Conservation (phyloP, 1,140 invertebrate species). For the Drosophila yakuba region DNA sequence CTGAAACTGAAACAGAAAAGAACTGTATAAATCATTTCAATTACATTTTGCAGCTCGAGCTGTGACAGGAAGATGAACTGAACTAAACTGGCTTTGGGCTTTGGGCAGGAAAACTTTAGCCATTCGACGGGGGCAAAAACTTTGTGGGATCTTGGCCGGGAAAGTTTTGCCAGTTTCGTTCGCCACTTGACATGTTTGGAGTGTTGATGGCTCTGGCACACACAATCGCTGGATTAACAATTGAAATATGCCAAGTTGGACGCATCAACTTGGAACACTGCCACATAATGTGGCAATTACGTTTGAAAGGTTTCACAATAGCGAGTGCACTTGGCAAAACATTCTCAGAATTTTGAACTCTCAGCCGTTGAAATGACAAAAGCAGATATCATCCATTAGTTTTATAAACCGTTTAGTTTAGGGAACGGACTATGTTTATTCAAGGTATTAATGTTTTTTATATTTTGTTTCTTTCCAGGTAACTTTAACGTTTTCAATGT, state of each 20-base stretch:
- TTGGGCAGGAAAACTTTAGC: slow-evolving; percentile 29
- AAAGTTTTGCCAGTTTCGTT: slow-evolving; percentile 59
- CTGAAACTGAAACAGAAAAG: slow-evolving; percentile 33
- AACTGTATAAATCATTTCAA: slow-evolving; percentile 82
- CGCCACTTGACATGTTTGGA: slow-evolving; percentile 59
- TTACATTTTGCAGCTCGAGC: slow-evolving; percentile 73
- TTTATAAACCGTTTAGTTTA: neutral
- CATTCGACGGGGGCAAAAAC: slow-evolving; percentile 38
- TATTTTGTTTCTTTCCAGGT: slow-evolving; percentile 23
- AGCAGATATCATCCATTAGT: neutral
- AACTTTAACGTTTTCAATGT: neutral
- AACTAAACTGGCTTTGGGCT: slow-evolving; percentile 29
- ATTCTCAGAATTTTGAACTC: neutral
- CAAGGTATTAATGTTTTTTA: neutral
- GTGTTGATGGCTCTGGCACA: slow-evolving; percentile 50
- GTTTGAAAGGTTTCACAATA: slow-evolving; percentile 32
- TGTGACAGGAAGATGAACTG: slow-evolving; percentile 78
- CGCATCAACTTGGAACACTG: slow-evolving; percentile 47
- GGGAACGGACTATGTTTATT: too few species aligned
- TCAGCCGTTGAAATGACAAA: neutral
- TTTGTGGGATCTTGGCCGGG: slow-evolving; percentile 60
- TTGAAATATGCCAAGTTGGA: slow-evolving; percentile 55
- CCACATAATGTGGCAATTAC: slow-evolving; percentile 53
- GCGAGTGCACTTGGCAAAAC: slow-evolving; percentile 13
- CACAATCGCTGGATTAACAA: slow-evolving; percentile 49